A percentile compares a stretch with the other conserved stretches of the same genome.
phyloP scores from a whole-genome alignment of 2,888 invertebrate species.

The Linnaemya vulpina region DNA sequence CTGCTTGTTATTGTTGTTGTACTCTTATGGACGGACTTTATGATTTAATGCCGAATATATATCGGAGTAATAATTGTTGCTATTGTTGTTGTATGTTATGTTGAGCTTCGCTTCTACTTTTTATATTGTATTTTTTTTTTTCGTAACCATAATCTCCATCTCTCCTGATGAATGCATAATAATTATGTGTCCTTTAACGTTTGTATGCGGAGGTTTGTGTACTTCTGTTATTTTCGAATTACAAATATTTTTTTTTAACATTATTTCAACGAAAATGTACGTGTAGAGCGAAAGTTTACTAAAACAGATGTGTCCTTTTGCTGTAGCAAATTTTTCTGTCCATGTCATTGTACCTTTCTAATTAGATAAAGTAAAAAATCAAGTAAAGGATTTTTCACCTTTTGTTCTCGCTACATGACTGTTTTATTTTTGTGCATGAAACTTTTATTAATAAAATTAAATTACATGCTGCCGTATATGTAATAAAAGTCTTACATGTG shows the following conservation, averaged over 20 bases:
- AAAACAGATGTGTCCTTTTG: slow-evolving; percentile 42
- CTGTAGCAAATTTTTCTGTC: slow-evolving; percentile 29
- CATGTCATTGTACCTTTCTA: slow-evolving; percentile 55
- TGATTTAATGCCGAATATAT: slow-evolving; percentile 49
- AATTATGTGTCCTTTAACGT: slow-evolving; percentile 43
- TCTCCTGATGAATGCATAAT: slow-evolving; percentile 60
- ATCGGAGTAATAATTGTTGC: slow-evolving; percentile 26
- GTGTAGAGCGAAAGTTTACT: neutral
- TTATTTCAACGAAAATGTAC: neutral
- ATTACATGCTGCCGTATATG: neutral
- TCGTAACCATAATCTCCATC: slow-evolving; percentile 14
- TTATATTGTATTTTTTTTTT: too few species aligned
- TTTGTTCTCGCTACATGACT: slow-evolving; percentile 3
- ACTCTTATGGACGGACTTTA: slow-evolving; percentile 31
- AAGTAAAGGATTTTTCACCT: slow-evolving; percentile 53
- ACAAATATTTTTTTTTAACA: slow-evolving; percentile 20
- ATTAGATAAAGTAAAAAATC: slow-evolving; percentile 62
- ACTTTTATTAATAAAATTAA: slow-evolving; percentile 24
- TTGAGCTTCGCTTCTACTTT: slow-evolving; percentile 34
- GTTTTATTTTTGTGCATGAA: slow-evolving; percentile 10
- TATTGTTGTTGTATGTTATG: slow-evolving; percentile 36
- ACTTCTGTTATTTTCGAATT: slow-evolving; percentile 27
- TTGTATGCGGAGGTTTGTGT: neutral
- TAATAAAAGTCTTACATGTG: neutral
- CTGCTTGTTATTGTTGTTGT: slow-evolving; percentile 53